Conservation (phyloP, 2,888 invertebrate genomes). For the Pheosia gnoma region DNA sequence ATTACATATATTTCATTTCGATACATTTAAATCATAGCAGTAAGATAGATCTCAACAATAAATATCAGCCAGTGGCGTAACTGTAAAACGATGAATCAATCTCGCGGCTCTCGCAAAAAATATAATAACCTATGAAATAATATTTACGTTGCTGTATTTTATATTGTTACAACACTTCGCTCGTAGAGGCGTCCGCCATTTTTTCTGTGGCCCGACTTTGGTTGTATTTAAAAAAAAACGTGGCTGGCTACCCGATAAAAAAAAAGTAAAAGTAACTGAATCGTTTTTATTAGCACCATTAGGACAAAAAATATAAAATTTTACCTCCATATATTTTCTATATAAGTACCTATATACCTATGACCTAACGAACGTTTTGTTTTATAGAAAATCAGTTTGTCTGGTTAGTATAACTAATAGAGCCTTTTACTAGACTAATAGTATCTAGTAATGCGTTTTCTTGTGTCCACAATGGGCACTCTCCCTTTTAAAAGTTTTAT, state of each 20-base stretch:
- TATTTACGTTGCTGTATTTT: slow-evolving; percentile 4
- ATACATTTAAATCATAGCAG: not conserved
- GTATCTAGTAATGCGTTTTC: too few species aligned
- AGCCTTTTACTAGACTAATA: not conserved
- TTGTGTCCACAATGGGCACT: not conserved
- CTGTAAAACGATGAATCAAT: slow-evolving; percentile 23
- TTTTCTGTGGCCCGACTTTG: not conserved
- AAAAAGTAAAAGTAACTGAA: too few species aligned
- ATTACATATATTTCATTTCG: not conserved
- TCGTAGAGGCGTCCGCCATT: slow-evolving; percentile 26
- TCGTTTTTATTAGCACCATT: too few species aligned
- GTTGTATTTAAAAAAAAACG: too few species aligned
- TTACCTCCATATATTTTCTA: too few species aligned
- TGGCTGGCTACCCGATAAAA: too few species aligned
- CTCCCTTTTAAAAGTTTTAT: not conserved
- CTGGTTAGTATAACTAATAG: not conserved
- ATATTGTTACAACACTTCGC: slow-evolving; percentile 8
- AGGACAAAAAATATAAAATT: too few species aligned
- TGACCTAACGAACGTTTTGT: too few species aligned
- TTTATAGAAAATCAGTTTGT: too few species aligned
- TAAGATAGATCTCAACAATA: slow-evolving; percentile 17
- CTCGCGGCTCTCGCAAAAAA: slow-evolving; percentile 7
- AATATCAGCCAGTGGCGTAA: slow-evolving; percentile 11
- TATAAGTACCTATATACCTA: too few species aligned
- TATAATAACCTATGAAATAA: not conserved